A percentile compares a stretch with the other conserved stretches of the same genome.
These are phyloP conservation scores for Oncorhynchus gorbuscha DNA, from an alignment of 2,113 vertebrate genomes.

Conservation along the genomic window DNA sequence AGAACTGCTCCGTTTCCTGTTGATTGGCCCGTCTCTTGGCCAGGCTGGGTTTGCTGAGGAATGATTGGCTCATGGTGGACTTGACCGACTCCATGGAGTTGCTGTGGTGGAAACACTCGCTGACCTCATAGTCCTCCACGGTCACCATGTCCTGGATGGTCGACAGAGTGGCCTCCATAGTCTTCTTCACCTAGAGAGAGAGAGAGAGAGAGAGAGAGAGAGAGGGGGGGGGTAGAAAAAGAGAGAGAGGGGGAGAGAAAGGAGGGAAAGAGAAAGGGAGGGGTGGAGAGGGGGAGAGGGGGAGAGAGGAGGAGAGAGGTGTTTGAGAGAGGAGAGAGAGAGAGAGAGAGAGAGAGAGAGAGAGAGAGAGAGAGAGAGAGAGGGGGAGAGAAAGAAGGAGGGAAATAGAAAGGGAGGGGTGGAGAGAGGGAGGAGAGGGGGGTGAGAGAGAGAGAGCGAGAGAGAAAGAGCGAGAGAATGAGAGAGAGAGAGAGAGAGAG, in stretches of 20 bases:
- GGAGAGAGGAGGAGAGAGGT: too few species aligned
- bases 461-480: too few species aligned
- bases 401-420: too few species aligned
- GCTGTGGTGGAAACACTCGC: slow-evolving; percentile 98
- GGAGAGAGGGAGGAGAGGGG: too few species aligned
- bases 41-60: slow-evolving; percentile 98
- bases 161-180: slow-evolving; percentile 96
- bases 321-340: not conserved
- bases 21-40: slow-evolving; percentile 96
- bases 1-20: slow-evolving; percentile 98
- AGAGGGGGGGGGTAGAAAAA: not conserved
- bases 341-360: too few species aligned
- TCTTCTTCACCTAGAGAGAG: slow-evolving; percentile 90
- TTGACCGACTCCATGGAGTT: slow-evolving; percentile 99
- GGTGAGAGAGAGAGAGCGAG: too few species aligned
- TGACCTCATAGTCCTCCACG: slow-evolving; percentile 95
- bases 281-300: too few species aligned
- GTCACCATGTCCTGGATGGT: slow-evolving; percentile 98
- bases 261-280: not conserved
- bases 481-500: not conserved
- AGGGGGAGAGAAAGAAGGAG: too few species aligned
- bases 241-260: not conserved
- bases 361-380: too few species aligned
- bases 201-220: not conserved
- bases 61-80: slow-evolving; percentile 93